Conservation (phyloP, 2,888 invertebrate genomes). For the Cistogaster globosa region DNA sequence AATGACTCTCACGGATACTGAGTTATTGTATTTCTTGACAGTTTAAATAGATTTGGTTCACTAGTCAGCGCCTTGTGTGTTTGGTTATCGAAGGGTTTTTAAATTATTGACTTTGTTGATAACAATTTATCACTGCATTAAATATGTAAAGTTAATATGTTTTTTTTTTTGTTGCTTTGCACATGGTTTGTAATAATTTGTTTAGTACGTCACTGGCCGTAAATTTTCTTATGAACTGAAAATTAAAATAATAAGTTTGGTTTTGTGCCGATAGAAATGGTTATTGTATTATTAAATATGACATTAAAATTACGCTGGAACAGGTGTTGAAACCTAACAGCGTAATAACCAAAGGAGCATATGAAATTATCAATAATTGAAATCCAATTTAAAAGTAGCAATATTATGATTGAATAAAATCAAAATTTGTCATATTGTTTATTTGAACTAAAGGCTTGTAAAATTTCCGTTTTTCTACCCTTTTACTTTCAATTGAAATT, state of each 20-base stretch:
- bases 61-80: conserved; percentile 6
- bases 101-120: conserved; percentile 62
- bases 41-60: conserved; percentile 54
- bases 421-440: no score
- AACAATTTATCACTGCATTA: conserved; percentile 27
- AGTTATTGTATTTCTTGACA: conserved; percentile 74
- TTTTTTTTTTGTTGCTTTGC: conserved; percentile 14
- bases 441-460: no score
- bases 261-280: conserved; percentile 4
- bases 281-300: conserved; percentile 12
- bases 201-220: conserved; percentile 23
- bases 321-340: conserved; percentile 66
- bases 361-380: not conserved
- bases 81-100: not conserved
- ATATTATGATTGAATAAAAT: no score
- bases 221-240: not conserved
- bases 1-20: conserved; percentile 67
- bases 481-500: no score
- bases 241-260: not conserved
- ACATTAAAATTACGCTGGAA: conserved; percentile 51
- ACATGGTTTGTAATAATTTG: conserved; percentile 55
- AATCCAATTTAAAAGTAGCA: not conserved
- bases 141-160: not conserved
- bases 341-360: not conserved
- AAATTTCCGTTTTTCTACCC: no score